Base-by-base conservation (phyloP, 2,797 vertebrate species). In the Limnodromus scolopaceus region DNA sequence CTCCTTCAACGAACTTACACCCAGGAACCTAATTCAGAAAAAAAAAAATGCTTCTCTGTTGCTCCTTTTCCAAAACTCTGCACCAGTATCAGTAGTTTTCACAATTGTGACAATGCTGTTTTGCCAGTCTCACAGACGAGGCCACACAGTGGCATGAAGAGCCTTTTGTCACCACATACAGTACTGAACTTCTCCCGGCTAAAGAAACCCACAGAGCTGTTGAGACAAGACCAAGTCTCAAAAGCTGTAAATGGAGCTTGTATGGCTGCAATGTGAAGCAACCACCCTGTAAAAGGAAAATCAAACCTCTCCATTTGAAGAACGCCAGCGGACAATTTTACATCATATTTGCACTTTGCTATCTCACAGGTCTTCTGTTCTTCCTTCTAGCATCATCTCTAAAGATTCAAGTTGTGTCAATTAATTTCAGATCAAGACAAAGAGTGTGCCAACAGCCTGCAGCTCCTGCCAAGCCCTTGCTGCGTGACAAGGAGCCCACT, bases 401-500 rank as follows among this genome's bases (percentile, higher is more conserved):
- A 17, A 92, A 82, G 60, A 93, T n/a, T 92, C 61, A 49, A 46
- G 60, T 82, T 69, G 9, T 80, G 45, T 89, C 90, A 94, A 65
- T 93, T 87, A 92, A 89, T 57, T 77, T 91, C 45, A 87, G 46
- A 89, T 89, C 64, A 71, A 41, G 57, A 71, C 8, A 88, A 74
- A 34, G 36, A 72, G 70, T 3, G 3, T 79, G 75, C 20, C 65
- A 75, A 55, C 41, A 74, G 85, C 75, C 57, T 74, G 19, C 65
- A 84, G 54, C 68, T 87, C 53, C 78, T 89, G 79, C 79, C 3
- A 17, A 94, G 92, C 60, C 45, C 63, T 38, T 0, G 1, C 82
- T 61, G 72, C 36, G 4, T 53, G 54, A 54, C 6, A 7, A 77
- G n/a, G 64, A 80, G 60, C 70, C 80, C 53, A 32, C 9, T 58